A percentile compares a stretch with the other conserved stretches of the same genome.
Evolutionary conservation across 2,797 vertebrate species (phyloP).

Genomic region (Fringilla coelebs): DNA sequence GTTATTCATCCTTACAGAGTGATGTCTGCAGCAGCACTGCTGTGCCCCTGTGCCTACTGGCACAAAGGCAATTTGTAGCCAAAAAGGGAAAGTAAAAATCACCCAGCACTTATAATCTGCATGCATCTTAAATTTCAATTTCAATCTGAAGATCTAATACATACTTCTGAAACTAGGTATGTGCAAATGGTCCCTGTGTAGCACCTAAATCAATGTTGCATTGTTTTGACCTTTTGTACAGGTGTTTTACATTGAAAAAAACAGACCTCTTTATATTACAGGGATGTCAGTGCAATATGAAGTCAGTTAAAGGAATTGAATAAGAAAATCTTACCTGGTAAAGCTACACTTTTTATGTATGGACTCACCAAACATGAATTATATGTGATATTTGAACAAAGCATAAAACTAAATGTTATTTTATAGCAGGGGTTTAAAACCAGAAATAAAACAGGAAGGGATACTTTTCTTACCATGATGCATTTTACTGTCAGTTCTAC

Average conservation of each 20-base stretch:
- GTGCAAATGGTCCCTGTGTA: background rate
- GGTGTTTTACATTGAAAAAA: background rate
- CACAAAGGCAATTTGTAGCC: background rate
- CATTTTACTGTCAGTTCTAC: background rate
- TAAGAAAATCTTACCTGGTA: background rate
- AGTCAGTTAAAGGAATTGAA: background rate
- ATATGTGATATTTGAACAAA: background rate
- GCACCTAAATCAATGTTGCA: background rate
- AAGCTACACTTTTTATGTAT: background rate
- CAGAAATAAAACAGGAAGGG: background rate
- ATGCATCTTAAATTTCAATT: background rate
- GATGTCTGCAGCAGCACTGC: background rate
- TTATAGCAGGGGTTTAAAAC: background rate
- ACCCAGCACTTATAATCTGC: background rate
- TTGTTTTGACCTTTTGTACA: constrained; percentile 26
- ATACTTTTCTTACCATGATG: background rate
- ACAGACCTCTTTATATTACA: background rate
- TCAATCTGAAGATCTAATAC: background rate
- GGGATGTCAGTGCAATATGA: background rate
- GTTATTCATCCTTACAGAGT: background rate
- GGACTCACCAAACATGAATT: background rate
- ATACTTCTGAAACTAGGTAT: background rate
- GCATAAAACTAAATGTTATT: background rate
- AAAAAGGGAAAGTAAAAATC: background rate
- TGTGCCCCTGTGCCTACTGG: background rate